A percentile compares a stretch with the other conserved stretches of the same genome.
Conservation (phyloP, 2,797 vertebrate species). For the Sebastes minor region DNA sequence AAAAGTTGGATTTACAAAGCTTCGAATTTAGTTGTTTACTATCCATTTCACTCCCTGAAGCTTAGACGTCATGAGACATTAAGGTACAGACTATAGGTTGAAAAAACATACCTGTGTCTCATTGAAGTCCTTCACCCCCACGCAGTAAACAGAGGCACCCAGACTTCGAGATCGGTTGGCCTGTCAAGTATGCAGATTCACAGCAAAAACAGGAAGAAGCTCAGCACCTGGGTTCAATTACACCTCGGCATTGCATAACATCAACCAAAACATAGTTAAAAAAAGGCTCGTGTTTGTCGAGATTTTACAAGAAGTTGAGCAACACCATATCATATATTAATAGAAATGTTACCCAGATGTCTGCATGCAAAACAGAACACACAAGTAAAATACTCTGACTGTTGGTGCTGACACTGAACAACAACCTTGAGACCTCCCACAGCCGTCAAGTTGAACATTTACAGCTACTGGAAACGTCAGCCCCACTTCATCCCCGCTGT, state of each 20-base stretch:
- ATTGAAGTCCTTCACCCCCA: constrained; percentile 99
- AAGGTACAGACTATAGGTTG: background rate
- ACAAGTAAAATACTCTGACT: background rate
- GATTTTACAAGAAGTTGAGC: constrained; percentile 27
- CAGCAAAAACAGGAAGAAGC: constrained; percentile 59
- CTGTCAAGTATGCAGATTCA: constrained; percentile 78
- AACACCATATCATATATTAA: constrained; percentile 4
- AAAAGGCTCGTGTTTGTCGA: constrained; percentile 19
- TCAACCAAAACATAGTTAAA: constrained; percentile 23
- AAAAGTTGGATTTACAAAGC: constrained; percentile 3
- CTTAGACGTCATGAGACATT: background rate
- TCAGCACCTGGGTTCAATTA: constrained; percentile 71
- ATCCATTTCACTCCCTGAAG: background rate
- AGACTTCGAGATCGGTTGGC: constrained; percentile 95
- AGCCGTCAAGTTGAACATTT: background rate
- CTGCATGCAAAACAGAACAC: constrained; percentile 2
- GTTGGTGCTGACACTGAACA: constrained; percentile 16
- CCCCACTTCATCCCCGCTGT: constrained; percentile 8
- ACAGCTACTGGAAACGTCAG: constrained; percentile 17
- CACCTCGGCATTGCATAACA: constrained; percentile 44
- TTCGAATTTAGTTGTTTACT: background rate
- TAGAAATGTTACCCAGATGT: constrained; percentile 5
- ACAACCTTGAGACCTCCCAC: background rate
- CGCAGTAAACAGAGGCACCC: constrained; percentile 95
- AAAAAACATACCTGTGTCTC: constrained; percentile 91